Base-by-base conservation (phyloP, 2,113 vertebrate species). In the Antigone vipio region DNA sequence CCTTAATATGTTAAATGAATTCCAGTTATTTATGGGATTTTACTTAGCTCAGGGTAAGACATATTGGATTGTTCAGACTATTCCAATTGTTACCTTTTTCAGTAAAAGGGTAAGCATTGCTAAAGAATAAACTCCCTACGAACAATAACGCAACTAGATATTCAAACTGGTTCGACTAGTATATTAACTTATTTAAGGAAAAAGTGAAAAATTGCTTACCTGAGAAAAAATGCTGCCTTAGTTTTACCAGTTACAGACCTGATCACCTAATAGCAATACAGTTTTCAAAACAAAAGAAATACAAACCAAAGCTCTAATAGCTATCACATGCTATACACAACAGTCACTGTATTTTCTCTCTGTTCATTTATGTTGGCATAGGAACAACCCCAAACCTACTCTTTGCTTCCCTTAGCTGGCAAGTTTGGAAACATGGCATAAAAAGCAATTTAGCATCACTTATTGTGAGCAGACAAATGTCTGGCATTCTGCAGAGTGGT, bases 21-120 rank as follows among this genome's bases (percentile, higher is more conserved):
- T 97, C 76, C 93, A 94, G 95, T 96, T 97, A 93, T 97, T 97
- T 97, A 97, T 87, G 94, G 95, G 94, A 95, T 89, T 95, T 94
- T 66, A 88, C 74, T 97, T 95, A 85, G 84, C 53, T 85, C 66
- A 58, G 66, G 23, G 29, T 76, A 87, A 97, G 66, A 81, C 40
- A 56, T 81, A 96, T 10, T 80, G 85, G 69, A 73, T 66, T 76
- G 77, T 50, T 85, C 83, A 88, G 80, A 81, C 58, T 69, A 76
- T 91, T 89, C n/a, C 30, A 91, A 15, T n/a, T 87, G 62, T 82
- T 95, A 82, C 69, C 15, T 75, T 89, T 86, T 91, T 45, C 50
- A 68, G 52, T 64, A 62, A 87, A 92, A 85, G 45, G 24, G 6
- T 69, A 83, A 81, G 77, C 6, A 7, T 30, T 42, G 69, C 38